Evolutionary conservation across 2,888 invertebrate genomes (phyloP).

Genomic region (Coenonympha arcania): DNA sequence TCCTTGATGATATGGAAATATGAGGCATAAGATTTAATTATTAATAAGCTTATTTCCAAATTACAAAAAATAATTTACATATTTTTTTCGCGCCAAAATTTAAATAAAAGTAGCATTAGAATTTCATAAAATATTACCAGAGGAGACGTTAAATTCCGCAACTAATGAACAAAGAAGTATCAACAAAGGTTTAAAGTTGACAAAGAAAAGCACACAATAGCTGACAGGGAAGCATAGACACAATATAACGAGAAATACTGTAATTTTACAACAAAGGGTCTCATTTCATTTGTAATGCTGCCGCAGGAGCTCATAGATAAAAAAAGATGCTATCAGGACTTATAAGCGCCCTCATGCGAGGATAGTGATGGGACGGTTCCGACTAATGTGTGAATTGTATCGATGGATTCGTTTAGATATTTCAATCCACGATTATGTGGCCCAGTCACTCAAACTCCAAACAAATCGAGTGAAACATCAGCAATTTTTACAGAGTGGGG

Average conservation of each 20-base stretch:
- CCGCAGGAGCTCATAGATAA: constrained; percentile 40
- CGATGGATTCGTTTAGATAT: no score
- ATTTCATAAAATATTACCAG: neutral
- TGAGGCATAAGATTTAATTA: no score
- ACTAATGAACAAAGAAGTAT: constrained; percentile 9
- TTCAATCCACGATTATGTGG: no score
- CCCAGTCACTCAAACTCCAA: no score
- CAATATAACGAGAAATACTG: constrained; percentile 25
- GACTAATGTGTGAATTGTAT: neutral
- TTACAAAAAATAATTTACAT: neutral
- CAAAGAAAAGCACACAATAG: constrained; percentile 17
- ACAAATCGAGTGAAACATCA: no score
- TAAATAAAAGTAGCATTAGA: neutral
- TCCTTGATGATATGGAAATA: no score
- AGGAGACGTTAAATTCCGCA: constrained; percentile 2
- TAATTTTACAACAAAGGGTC: constrained; percentile 38
- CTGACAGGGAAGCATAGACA: constrained; percentile 18
- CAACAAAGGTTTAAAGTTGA: constrained; percentile 15
- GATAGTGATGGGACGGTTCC: constrained; percentile 19
- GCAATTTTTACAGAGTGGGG: no score
- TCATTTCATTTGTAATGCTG: constrained; percentile 43
- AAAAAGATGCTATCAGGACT: constrained; percentile 52
- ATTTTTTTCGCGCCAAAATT: neutral
- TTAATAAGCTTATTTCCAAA: neutral
- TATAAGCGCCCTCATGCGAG: constrained; percentile 43